Base-by-base conservation (phyloP, 2,888 invertebrate species). In the Diachrysia chrysitis region DNA sequence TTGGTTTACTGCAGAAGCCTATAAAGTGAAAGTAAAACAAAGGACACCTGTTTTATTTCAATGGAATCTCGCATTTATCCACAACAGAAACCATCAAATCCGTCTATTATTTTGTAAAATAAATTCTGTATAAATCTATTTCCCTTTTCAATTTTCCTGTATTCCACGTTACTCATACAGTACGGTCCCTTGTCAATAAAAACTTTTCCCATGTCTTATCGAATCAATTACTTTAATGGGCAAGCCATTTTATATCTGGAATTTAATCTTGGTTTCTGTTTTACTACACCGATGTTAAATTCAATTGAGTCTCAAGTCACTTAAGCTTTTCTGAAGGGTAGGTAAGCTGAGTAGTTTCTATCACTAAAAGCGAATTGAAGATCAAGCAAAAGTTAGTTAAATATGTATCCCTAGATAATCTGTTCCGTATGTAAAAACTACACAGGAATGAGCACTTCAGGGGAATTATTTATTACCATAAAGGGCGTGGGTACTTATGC, bases 211-310 rank as follows among this genome's bases (percentile, higher is more conserved):
- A 87, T 90, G 90, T 93, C 91, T 92, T 93, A 92, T 92, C 86
- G 90, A 93, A 93, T 93, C 94, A 93, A 93, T 94, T 92, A 93
- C 93, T 89, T 86, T 92, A 91, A 93, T 90, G 87, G 91, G 82
- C 81, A 87, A 89, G 85, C 85, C 83, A 85, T 85, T 89, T 88
- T 87, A 87, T 89, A 82, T 87, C 82, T 86, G 80, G 83, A 84
- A 84, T 86, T 85, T 83, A 82, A 81, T 83, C 79, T 83, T 69
- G 74, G 76, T 81, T 75, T 79, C 81, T 74, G 71, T 82, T 85
- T 82, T 73, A 76, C 71, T 81, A 79, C 69, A 69, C 77, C 66
- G 51, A 71, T 58, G 66, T 66, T 67, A 58, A 73, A 76, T 82
- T 78, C 73, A 76, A 80, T 81, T 80, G 72, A 54, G 56, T 53